Base-by-base conservation (phyloP, 2,888 invertebrate genomes). In the Hipparchia sbordonii region DNA sequence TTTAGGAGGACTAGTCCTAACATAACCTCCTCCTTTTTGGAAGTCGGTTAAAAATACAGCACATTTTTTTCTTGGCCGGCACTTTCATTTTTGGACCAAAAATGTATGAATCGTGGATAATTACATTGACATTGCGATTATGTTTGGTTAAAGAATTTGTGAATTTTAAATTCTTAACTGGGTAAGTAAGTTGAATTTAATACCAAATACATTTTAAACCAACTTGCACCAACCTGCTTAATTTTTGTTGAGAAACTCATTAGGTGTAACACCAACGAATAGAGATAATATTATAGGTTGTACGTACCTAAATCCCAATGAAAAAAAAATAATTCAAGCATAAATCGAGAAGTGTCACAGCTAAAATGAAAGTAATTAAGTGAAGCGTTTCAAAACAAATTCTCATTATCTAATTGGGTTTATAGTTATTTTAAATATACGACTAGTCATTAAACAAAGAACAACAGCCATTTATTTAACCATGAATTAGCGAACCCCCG, bases 391-490 rank as follows among this genome's bases (percentile, higher is more conserved):
- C 6, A 52, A 61, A 51, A 52, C 51, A 65, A 23, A 33, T 23
- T 65, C 12, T 9, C 63, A 65, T 46, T 46, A 61, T 33, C 33
- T 33, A 33, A 52, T 33, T 52, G 51, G 52, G 23, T 52, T 23
- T 65, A 65, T 51, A 65, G 51, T 65, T 51, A 65, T 65, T 65
- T 51, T 5, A 33, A 65, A 65, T 52, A 65, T 51, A 51, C 51
- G 59, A 68, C 33, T 12, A 33, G 13, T 68, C 57, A 60, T 68
- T 68, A 68, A 60, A 68, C 59, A 23, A 48, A 48, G 68, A 48
- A 68, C 68, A 46, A 59, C 56, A 57, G 10, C 57, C 60, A 68
- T 68, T 68, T 68, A 51, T 68, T 60, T 68, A 51, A 59, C 33
- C 59, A 68, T 68, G 68, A 68, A 68, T 59, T 68, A 67, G 59